Evolutionary conservation across 2,888 invertebrate species (phyloP), one percentile per base, ranked within the genome.

Genomic region (Siphlonurus alternatus): DNA sequence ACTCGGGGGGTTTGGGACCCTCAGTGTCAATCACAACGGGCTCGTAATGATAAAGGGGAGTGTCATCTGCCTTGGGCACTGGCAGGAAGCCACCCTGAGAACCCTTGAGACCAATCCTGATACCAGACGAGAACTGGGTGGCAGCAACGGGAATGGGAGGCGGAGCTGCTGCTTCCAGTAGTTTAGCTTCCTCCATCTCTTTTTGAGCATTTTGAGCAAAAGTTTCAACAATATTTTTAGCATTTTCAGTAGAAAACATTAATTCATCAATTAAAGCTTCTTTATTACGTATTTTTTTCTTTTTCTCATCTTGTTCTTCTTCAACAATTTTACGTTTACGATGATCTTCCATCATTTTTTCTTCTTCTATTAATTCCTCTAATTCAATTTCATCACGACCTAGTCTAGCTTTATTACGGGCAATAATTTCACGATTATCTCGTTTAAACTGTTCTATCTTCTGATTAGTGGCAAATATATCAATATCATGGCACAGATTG

Each of bases 241-340:
- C 96, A 74, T 95, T 88, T 10, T 86, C 87, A 69, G 91, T 89
- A 0, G 94, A 93, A 74, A 90, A 91, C 88, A 94, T 95, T 53
- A 98, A 79, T 74, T 97, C 95, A 76, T 97, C 95, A 66, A 98
- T 94, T 2, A 98, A 77, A 0, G 92, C 93, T 74, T 96, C 93
- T 70, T 93, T 93, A 69, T 91, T 88, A 53, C 88, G 82, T 22
- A 89, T 84, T 75, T 93, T 93, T 68, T 87, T 88, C 72, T 85
- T 87, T 71, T 91, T 91, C 1, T 85, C 83, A 74, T 89, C 77
- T 72, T 78, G 72, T 73, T 85, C 79, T 77, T 88, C 75, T 78
- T 85, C 80, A n/a, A 81, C 74, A 1, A 87, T 74, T 72, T 92
- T 88, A 64, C 86, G 79, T 66, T 86, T 83, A 61, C 90, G 79